phyloP scores from a whole-genome alignment of 2,888 invertebrate genomes.

The Micoletzkya japonica region DNA sequence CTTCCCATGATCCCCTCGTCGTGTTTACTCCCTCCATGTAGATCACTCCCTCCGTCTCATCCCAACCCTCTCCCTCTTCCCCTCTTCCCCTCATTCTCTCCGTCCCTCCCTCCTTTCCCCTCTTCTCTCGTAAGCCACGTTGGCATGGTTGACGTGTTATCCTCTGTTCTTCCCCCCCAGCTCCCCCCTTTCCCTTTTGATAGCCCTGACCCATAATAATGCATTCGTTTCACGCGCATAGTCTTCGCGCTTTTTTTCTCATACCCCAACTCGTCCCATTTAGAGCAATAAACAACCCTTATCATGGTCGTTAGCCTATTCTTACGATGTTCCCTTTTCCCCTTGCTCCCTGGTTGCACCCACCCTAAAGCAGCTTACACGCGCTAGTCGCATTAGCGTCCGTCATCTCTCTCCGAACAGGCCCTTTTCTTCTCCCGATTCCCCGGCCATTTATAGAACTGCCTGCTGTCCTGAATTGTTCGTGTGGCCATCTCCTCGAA shows the following conservation, averaged over 20 bases:
- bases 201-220: too few species aligned
- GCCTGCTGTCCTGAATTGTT: not conserved
- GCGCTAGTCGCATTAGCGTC: not conserved
- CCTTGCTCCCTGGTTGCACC: too few species aligned
- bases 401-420: not conserved
- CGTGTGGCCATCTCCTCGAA: not conserved
- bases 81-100: constrained; percentile 33
- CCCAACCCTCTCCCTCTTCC: constrained; percentile 13
- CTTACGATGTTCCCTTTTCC: too few species aligned
- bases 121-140: constrained; percentile 27
- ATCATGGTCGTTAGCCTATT: not conserved
- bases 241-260: not conserved
- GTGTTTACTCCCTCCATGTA: constrained; percentile 23
- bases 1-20: constrained; percentile 16
- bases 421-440: not conserved
- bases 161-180: too few species aligned
- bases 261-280: not conserved
- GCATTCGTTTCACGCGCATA: too few species aligned
- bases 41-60: not conserved
- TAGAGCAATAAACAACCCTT: not conserved
- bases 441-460: not conserved
- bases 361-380: too few species aligned
- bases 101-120: constrained; percentile 24
- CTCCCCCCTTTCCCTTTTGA: not conserved
- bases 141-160: constrained; percentile 13